Percentiles rank a stretch among this genome's conserved stretches.
phyloP scores from a whole-genome alignment of 2,888 invertebrate genomes.

The Macaria liturata region DNA sequence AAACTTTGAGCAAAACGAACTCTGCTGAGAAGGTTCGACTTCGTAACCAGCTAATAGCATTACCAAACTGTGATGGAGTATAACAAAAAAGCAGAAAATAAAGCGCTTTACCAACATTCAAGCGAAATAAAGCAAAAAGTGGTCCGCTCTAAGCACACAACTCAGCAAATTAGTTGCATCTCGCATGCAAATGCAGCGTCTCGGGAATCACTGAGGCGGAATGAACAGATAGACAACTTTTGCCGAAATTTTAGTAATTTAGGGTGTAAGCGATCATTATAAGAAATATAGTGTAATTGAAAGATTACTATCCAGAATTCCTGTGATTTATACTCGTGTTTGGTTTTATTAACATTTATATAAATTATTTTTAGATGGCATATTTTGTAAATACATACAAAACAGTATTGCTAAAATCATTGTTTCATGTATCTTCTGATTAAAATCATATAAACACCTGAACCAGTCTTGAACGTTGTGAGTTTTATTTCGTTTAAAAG shows the following conservation, averaged over 20 bases:
- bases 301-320: no score
- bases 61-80: neutral
- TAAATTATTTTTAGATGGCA: no score
- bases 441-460: no score
- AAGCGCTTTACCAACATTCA: neutral
- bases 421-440: no score
- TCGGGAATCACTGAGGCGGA: neutral
- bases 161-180: conserved; percentile 24
- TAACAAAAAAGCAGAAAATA: conserved; percentile 8
- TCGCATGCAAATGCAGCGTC: conserved; percentile 21
- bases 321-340: no score
- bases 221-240: neutral
- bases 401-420: no score
- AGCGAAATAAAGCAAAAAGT: conserved; percentile 15
- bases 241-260: conserved; percentile 4
- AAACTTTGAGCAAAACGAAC: no score
- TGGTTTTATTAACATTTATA: no score
- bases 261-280: neutral
- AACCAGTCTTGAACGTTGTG: no score
- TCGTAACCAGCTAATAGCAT: neutral
- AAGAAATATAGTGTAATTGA: no score
- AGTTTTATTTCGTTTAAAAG: no score
- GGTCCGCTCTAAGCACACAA: conserved; percentile 12
- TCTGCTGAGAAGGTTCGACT: neutral
- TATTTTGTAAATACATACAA: no score